Evolutionary conservation across 64 coral and sea anemone genomes (phyloP).

Genomic region (Montipora capricornis): DNA sequence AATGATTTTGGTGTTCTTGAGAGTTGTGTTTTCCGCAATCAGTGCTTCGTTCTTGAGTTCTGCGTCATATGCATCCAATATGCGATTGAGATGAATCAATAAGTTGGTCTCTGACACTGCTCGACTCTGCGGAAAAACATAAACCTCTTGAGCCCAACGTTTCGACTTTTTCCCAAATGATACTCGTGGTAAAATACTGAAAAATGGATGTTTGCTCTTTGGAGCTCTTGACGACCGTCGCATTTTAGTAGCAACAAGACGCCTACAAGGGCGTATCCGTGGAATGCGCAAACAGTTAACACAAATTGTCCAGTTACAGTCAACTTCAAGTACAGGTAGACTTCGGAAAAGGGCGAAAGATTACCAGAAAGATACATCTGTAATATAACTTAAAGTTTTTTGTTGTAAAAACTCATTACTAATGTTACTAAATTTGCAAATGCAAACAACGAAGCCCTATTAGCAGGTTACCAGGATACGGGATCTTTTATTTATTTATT

Average conservation of each 20-base stretch:
- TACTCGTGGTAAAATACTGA: constrained; percentile 34
- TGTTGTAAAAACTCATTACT: too few relatives aligned
- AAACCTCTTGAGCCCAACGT: constrained; percentile 73
- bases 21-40: constrained; percentile 3
- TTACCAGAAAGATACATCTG: too few relatives aligned
- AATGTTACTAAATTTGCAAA: too few relatives aligned
- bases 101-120: constrained; percentile 84
- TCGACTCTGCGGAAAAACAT: constrained; percentile 82
- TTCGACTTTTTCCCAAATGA: constrained; percentile 44
- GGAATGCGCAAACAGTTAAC: too few relatives aligned
- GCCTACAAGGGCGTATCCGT: too few relatives aligned
- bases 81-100: constrained; percentile 72
- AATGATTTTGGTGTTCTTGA: constrained; percentile 58
- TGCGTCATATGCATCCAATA: constrained; percentile 73
- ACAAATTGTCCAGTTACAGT: too few relatives aligned
- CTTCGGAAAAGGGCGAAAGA: too few relatives aligned
- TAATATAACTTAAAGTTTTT: too few relatives aligned
- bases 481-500: too few relatives aligned
- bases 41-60: constrained; percentile 16
- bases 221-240: constrained; percentile 28
- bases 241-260: background rate
- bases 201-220: constrained; percentile 47
- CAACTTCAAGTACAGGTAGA: too few relatives aligned
- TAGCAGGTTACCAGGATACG: too few relatives aligned
- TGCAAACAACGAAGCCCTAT: too few relatives aligned